Base-by-base conservation (phyloP, 2,113 vertebrate genomes). In the Phocoena phocoena region DNA sequence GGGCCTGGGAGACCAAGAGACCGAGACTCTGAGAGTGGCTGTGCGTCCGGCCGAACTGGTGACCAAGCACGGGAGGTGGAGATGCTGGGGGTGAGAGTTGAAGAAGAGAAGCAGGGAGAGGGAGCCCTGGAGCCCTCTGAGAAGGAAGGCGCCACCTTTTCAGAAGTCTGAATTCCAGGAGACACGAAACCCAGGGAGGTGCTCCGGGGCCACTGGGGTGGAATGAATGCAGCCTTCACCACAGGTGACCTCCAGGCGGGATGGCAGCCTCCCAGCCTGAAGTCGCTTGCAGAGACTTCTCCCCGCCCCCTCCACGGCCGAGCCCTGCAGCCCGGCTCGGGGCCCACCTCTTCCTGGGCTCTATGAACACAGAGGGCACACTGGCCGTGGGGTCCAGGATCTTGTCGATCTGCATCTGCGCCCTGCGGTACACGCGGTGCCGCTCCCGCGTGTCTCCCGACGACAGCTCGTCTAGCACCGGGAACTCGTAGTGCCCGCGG, bases 401-500 rank as follows among this genome's bases (percentile, higher is more conserved):
- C 98, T 99, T 99, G 98, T 99, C 99, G n/a, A 99, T 99, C 98
- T 99, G 99, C 98, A 99, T 99, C 98, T 99, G 99, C 5, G 99
- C 99, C 97, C 99, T 99, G 82, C 99, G 99, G 97, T 99, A 99
- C 93, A 99, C 99, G 31, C 98, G 99, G 96, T 99, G 99, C 67
- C 99, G 99, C 70, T 99, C 99, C 97, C 99, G 99, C 84, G 98
- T 96, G 88, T 99, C 99, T 0, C 98, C 98, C 1, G 99, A 98
- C 71, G 99, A 98, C 98, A 99, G 91, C 20, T 99, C 99, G 28
- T 99, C 99, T 99, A 99, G 99, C 93, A 99, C 98, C 0, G 99
- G 99, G 96, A 99, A 99, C 96, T 99, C 99, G 6, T 99, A 99
- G 98, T 99, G 99, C 31, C 99, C 99, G 92, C 99, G 99, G 93